Evolutionary conservation across 2,113 vertebrate genomes (phyloP).

Genomic region (Trematocara nigrifrons): DNA sequence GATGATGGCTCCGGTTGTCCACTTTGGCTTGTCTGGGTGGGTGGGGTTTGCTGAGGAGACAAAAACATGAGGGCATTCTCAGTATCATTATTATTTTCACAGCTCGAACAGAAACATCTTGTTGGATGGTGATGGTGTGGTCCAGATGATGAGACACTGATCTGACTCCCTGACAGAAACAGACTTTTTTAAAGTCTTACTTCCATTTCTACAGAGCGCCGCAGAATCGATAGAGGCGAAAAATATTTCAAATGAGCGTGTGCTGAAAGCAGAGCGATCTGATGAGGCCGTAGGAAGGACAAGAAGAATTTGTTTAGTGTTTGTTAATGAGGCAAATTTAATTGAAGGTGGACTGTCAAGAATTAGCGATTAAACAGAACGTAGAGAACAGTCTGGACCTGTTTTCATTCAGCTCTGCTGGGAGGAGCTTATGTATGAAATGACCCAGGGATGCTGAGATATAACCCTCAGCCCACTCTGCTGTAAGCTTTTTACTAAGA

Average conservation of each 20-base stretch:
- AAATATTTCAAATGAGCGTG: not conserved
- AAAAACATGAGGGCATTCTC: not conserved
- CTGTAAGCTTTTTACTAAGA: not conserved
- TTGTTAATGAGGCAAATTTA: not conserved
- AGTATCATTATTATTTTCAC: not conserved
- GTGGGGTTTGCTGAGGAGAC: not conserved
- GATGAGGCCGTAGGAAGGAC: not conserved
- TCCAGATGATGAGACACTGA: accelerated
- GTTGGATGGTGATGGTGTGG: not conserved
- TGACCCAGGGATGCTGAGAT: not conserved
- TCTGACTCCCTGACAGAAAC: not conserved
- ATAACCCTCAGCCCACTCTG: not conserved
- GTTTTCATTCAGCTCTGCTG: not conserved
- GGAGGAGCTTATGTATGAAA: not conserved
- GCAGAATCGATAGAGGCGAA: accelerated
- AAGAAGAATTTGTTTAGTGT: not conserved
- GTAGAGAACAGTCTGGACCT: not conserved
- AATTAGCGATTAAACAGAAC: not conserved
- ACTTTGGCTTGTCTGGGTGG: accelerated
- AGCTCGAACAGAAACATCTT: accelerated
- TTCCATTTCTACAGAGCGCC: not conserved
- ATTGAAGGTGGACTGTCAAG: not conserved
- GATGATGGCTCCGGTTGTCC: accelerated
- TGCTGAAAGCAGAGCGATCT: not conserved
- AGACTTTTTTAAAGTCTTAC: not conserved